These are phyloP conservation scores for Carposina sasakii DNA, from an alignment of 1,140 invertebrate genomes.

Conservation along the genomic window DNA sequence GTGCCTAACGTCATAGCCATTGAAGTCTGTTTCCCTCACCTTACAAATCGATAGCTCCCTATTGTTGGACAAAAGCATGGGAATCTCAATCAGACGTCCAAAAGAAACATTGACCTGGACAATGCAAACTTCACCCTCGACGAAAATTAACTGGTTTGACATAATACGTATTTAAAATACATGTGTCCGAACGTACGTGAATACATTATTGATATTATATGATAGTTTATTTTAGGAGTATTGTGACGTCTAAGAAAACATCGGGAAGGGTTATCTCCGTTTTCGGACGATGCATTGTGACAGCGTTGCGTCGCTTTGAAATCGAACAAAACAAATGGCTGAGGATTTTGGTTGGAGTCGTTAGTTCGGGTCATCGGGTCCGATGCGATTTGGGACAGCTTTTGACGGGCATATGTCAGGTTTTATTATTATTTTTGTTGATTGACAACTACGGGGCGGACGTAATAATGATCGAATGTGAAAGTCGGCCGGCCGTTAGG, in stretches of 20 bases:
- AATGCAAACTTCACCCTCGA: constrained; percentile 44
- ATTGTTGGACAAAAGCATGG: constrained; percentile 47
- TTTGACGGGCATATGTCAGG: constrained; percentile 56
- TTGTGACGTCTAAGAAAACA: constrained; percentile 52
- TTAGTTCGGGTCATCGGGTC: constrained; percentile 63
- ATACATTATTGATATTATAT: constrained; percentile 71
- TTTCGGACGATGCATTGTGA: constrained; percentile 31
- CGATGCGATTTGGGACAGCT: constrained; percentile 68
- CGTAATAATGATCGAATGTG: too few relatives aligned
- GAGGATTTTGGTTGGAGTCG: constrained; percentile 63
- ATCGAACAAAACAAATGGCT: constrained; percentile 46
- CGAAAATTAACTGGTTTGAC: constrained; percentile 59
- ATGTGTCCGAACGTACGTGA: constrained; percentile 59
- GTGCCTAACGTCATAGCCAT: constrained; percentile 56
- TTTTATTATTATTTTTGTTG: constrained; percentile 55
- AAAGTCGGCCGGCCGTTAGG: too few relatives aligned
- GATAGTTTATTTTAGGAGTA: constrained; percentile 66
- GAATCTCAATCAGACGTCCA: constrained; percentile 54
- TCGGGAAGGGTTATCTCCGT: constrained; percentile 36
- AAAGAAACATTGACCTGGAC: constrained; percentile 35
- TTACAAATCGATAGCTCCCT: constrained; percentile 52
- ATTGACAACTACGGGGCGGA: constrained; percentile 53
- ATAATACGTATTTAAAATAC: constrained; percentile 71
- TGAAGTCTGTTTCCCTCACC: constrained; percentile 47
- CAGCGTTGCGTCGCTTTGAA: constrained; percentile 15